These are phyloP conservation scores for Bubo scandiacus DNA, from an alignment of 2,113 vertebrate genomes.

Conservation along the genomic window DNA sequence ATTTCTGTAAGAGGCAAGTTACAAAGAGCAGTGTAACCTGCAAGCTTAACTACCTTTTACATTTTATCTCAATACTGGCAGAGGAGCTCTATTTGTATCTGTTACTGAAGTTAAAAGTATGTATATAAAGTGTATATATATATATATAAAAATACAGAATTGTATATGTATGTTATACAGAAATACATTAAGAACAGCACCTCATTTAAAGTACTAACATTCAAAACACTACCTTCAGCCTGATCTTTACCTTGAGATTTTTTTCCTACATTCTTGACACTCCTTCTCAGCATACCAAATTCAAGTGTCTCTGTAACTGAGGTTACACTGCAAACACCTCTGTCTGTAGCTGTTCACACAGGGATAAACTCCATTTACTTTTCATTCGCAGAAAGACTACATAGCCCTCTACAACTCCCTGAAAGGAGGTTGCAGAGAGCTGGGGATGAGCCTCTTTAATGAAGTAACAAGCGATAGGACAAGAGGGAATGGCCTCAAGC, in stretches of 20 bases:
- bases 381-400: background rate
- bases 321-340: background rate
- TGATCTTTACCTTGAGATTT: background rate
- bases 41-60: background rate
- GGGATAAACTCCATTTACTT: background rate
- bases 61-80: background rate
- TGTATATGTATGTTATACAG: background rate
- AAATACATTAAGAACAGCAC: background rate
- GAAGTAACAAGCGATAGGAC: too few species aligned
- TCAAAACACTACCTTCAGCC: background rate
- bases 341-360: accelerated
- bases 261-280: background rate
- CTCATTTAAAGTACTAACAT: background rate
- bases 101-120: background rate
- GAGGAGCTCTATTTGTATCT: background rate
- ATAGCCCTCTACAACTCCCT: background rate
- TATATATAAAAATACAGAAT: too few species aligned
- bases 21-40: background rate
- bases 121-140: background rate
- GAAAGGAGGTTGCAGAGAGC: too few species aligned
- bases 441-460: too few species aligned
- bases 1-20: slow-evolving; percentile 77
- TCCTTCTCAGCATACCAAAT: background rate
- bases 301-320: background rate
- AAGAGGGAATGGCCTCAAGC: too few species aligned